These are phyloP conservation scores for Macheiramphus alcinus DNA, from an alignment of 2,113 vertebrate genomes.

Conservation along the genomic window DNA sequence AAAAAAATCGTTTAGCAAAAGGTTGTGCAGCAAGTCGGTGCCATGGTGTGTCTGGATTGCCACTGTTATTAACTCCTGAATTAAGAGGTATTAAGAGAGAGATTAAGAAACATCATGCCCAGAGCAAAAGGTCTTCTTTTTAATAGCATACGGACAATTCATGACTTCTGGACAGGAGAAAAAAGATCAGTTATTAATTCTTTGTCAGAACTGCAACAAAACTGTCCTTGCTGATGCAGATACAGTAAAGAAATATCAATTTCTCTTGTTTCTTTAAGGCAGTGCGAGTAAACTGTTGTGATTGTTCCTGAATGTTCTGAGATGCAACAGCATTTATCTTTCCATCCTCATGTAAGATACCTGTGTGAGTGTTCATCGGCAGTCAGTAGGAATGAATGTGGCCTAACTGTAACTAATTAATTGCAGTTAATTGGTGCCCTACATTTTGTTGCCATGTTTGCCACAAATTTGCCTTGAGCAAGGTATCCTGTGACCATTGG, in stretches of 20 bases:
- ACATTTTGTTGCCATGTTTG: neutral
- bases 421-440: neutral
- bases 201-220: neutral
- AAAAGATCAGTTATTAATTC: neutral
- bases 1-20: neutral
- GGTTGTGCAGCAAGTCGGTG: neutral
- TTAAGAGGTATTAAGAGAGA: neutral
- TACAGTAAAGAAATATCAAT: neutral
- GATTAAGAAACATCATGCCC: neutral
- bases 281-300: neutral
- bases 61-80: neutral
- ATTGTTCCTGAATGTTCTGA: neutral
- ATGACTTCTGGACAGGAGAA: neutral
- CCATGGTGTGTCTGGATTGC: neutral
- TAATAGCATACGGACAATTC: fast-evolving
- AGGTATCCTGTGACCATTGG: neutral
- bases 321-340: neutral
- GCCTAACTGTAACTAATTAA: neutral
- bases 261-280: neutral
- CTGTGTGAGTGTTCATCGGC: neutral
- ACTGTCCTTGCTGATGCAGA: neutral
- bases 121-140: neutral
- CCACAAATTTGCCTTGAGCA: neutral
- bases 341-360: neutral
- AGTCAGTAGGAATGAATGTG: neutral